A percentile compares a stretch with the other conserved stretches of the same genome.
Evolutionary conservation across 2,113 vertebrate genomes (phyloP).

Genomic region (Oryzias melastigma): DNA sequence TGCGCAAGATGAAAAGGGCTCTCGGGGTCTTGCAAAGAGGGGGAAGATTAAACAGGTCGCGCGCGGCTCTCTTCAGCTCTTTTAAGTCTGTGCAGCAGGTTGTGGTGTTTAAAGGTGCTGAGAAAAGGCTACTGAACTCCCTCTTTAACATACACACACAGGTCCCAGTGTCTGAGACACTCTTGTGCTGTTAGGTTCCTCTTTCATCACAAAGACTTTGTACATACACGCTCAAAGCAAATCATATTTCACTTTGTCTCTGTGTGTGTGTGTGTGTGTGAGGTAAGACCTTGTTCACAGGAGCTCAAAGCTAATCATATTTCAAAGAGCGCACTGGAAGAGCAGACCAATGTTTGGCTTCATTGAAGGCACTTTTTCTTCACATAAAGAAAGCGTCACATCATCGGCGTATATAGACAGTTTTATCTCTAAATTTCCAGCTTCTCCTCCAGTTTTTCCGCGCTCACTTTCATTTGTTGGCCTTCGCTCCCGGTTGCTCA

Average conservation of each 20-base stretch:
- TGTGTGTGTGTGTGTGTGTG: slow-evolving; percentile 13
- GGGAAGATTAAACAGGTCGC: slow-evolving; percentile 75
- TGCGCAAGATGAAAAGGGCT: slow-evolving; percentile 69
- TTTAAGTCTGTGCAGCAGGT: slow-evolving; percentile 73
- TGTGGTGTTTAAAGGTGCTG: slow-evolving; percentile 64
- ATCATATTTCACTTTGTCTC: slow-evolving; percentile 87
- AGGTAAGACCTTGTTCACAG: slow-evolving; percentile 89
- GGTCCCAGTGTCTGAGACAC: slow-evolving; percentile 67
- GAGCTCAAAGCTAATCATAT: slow-evolving; percentile 99
- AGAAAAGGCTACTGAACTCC: slow-evolving; percentile 45
- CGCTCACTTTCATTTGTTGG: slow-evolving; percentile 40
- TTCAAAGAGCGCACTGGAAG: slow-evolving; percentile 89
- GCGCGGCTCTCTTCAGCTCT: slow-evolving; percentile 60
- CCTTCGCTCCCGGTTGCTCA: slow-evolving; percentile 37
- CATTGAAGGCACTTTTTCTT: slow-evolving; percentile 56
- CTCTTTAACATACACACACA: slow-evolving; percentile 36
- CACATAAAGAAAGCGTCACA: slow-evolving; percentile 26
- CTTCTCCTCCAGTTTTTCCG: slow-evolving; percentile 1
- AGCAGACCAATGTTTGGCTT: slow-evolving; percentile 56
- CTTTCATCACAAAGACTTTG: slow-evolving; percentile 96
- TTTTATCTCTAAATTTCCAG: slow-evolving; percentile 28
- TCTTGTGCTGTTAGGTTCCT: slow-evolving; percentile 88
- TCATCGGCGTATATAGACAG: slow-evolving; percentile 18
- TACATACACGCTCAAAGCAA: slow-evolving; percentile 98
- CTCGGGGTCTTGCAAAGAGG: slow-evolving; percentile 58